Evolutionary conservation across 2,113 vertebrate genomes (phyloP).

Genomic region (Tichodroma muraria): DNA sequence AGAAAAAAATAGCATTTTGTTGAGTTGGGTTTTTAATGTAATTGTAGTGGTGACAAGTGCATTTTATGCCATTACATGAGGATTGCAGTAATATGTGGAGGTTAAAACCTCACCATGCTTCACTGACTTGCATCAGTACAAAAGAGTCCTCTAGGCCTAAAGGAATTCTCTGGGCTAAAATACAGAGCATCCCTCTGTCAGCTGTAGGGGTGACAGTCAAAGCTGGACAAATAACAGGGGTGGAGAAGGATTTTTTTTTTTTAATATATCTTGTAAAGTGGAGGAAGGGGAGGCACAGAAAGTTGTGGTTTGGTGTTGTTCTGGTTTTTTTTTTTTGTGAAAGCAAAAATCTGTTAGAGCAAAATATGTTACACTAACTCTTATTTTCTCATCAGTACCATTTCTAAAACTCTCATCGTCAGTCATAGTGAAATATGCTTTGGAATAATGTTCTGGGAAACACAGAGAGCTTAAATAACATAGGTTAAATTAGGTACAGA

Average conservation of each 20-base stretch:
- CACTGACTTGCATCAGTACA: background rate
- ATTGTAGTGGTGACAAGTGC: background rate
- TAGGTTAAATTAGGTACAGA: slow-evolving; percentile 36
- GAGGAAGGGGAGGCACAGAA: background rate
- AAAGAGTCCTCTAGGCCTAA: background rate
- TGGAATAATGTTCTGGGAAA: slow-evolving; percentile 11
- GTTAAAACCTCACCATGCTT: background rate
- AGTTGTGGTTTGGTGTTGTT: background rate
- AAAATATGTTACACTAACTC: background rate
- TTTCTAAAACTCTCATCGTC: background rate
- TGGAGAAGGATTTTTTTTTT: background rate
- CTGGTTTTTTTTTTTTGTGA: background rate
- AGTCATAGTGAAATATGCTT: slow-evolving; percentile 2
- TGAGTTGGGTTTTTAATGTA: background rate
- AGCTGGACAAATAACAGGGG: background rate
- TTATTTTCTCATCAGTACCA: background rate
- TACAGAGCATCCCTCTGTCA: background rate
- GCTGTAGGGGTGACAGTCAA: background rate
- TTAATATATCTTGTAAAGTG: background rate
- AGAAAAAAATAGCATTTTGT: background rate
- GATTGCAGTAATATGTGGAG: background rate
- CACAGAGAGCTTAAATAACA: slow-evolving; percentile 3
- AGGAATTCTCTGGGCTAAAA: background rate
- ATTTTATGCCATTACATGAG: background rate
- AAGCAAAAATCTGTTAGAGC: background rate